phyloP scores from a whole-genome alignment of 2,113 vertebrate species.

The Tetrax tetrax region DNA sequence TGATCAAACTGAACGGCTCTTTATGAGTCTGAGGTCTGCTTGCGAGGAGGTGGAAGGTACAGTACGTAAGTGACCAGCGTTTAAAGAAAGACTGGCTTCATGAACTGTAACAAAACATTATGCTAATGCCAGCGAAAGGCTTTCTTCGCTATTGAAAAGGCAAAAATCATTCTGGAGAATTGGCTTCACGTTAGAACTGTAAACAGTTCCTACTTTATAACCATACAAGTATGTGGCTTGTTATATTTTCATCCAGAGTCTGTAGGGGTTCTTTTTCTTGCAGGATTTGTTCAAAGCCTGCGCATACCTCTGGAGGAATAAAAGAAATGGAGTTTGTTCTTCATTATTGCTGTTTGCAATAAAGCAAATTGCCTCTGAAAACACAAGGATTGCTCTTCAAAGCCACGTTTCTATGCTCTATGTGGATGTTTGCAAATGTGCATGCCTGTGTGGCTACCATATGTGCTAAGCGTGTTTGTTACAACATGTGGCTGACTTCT shows the following conservation, averaged over 20 bases:
- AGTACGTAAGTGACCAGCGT: background rate
- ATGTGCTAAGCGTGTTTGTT: constrained; percentile 19
- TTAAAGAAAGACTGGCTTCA: background rate
- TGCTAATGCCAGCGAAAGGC: constrained; percentile 4
- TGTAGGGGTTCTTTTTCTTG: constrained; percentile 40
- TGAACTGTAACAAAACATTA: background rate
- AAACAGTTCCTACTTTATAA: constrained; percentile 69
- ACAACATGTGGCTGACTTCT: background rate
- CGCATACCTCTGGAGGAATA: constrained; percentile 46
- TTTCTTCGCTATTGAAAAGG: constrained; percentile 39
- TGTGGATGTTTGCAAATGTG: constrained; percentile 19
- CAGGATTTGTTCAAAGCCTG: constrained; percentile 42
- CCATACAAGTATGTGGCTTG: constrained; percentile 56
- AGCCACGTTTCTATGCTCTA: background rate
- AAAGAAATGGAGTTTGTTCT: constrained; percentile 33
- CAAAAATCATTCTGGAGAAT: constrained; percentile 1
- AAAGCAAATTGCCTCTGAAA: constrained; percentile 50
- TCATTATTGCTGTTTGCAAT: constrained; percentile 44
- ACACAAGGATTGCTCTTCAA: constrained; percentile 40
- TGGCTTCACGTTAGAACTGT: constrained; percentile 50
- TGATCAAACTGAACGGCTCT: background rate
- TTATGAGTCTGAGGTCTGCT: background rate
- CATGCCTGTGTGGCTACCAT: background rate
- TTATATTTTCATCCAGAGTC: constrained; percentile 56
- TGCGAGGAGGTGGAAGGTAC: background rate